phyloP scores from a whole-genome alignment of 1,140 invertebrate species.

The Drosophila guanche region DNA sequence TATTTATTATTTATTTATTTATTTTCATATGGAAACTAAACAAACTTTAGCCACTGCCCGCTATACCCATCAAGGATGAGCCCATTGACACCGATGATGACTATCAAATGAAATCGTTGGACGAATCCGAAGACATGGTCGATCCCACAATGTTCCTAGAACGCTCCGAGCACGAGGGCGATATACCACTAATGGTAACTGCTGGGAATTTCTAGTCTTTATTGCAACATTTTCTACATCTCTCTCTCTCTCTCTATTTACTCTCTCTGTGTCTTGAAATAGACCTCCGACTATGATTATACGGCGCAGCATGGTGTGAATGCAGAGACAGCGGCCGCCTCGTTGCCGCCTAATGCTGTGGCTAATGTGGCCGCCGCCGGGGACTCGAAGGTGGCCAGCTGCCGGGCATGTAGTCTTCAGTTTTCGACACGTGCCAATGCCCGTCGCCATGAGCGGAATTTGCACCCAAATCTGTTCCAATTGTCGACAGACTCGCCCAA shows the following conservation, averaged over 20 bases:
- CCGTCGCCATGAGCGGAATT: conserved; percentile 79
- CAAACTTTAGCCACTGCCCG: conserved; percentile 70
- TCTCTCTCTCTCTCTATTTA: neutral
- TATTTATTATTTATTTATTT: conserved; percentile 20
- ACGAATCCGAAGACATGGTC: conserved; percentile 81
- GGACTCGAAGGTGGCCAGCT: conserved; percentile 76
- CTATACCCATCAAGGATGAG: conserved; percentile 81
- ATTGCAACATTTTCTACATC: conserved; percentile 7
- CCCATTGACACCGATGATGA: conserved; percentile 77
- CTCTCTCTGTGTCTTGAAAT: neutral
- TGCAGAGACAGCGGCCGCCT: conserved; percentile 52
- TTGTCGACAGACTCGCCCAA: conserved; percentile 73
- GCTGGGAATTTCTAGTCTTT: neutral
- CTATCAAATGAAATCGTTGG: conserved; percentile 72
- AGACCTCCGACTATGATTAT: conserved; percentile 73
- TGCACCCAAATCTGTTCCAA: conserved; percentile 81
- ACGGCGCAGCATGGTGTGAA: conserved; percentile 67
- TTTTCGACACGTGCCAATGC: conserved; percentile 83
- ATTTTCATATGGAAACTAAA: neutral
- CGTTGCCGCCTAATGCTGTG: conserved; percentile 58
- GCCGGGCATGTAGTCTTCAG: conserved; percentile 79
- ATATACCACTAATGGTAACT: conserved; percentile 71
- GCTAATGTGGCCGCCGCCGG: conserved; percentile 68
- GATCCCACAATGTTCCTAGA: conserved; percentile 82
- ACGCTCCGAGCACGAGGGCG: conserved; percentile 75